These are phyloP conservation scores for Drosophila parvula DNA, from an alignment of 1,140 invertebrate species.

Conservation along the genomic window DNA sequence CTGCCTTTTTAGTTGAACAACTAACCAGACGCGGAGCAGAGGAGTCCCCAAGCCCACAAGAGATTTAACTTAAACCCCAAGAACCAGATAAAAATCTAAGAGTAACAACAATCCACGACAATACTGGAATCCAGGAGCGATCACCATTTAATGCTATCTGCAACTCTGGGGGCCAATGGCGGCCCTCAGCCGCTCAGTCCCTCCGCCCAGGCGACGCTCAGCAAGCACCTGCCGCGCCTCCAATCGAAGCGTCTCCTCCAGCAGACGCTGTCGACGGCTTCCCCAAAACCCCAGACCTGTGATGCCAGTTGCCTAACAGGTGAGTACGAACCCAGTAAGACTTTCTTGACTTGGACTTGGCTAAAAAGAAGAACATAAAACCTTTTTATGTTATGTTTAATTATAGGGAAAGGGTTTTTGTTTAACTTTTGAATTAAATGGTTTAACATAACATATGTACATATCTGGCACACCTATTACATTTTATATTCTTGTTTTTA, in stretches of 20 bases:
- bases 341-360: neutral
- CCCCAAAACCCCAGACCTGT: conserved; percentile 64
- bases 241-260: conserved; percentile 77
- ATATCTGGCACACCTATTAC: neutral
- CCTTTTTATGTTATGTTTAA: no score
- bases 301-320: conserved; percentile 80
- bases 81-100: conserved; percentile 1
- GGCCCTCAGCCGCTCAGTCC: conserved; percentile 77
- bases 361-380: neutral
- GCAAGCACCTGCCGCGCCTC: conserved; percentile 80
- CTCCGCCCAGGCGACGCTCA: conserved; percentile 81
- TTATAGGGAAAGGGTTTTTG: no score
- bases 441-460: neutral
- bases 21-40: conserved; percentile 33
- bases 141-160: conserved; percentile 75
- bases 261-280: conserved; percentile 36
- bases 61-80: neutral
- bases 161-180: conserved; percentile 76
- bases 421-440: neutral
- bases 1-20: conserved; percentile 55
- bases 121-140: conserved; percentile 27
- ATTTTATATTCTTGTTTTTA: neutral
- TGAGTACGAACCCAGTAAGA: conserved; percentile 23
- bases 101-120: conserved; percentile 18
- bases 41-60: conserved; percentile 11